Base-by-base conservation (phyloP, 2,113 vertebrate species). In the Lamprotornis superbus region DNA sequence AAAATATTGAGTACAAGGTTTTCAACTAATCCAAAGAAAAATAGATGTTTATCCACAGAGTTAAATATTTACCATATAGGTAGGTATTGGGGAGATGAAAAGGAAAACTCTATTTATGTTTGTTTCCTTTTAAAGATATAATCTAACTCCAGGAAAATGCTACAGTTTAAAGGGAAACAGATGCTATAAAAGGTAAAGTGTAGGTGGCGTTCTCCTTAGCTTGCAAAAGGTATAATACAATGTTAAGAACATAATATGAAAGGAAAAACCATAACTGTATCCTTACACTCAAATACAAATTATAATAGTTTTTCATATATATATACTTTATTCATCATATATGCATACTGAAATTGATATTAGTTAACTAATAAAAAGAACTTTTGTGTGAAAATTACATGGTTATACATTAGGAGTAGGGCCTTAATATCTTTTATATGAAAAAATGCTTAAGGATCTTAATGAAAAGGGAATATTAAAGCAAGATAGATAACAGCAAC, bases 271-370 rank as follows among this genome's bases (percentile, higher is more conserved):
- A 14, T 49, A 46, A 18, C 9, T 25, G 1, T 25, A 59, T 40
- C 10, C 5, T 60, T 73, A 55, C 9, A 37, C 9, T 39, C 9
- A 63, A 71, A 60, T 47, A 53, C 11, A 35, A 57, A 17, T 22
- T n/a, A 28, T 12, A 53, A 6, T 33, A 0, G 7, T 33, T 46
- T 73, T 68, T 9, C 24, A n/a, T n/a, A n/a, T n/a, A n/a, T n/a
- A n/a, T n/a, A n/a, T n/a, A n/a, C n/a, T n/a, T n/a, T n/a, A n/a
- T n/a, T n/a, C n/a, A n/a, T 70, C 46, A 70, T 69, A 37, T 22
- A 35, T 28, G 12, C 14, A 49, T 50, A 37, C 7, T 42, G 33
- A 75, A 93, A 75, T 60, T 5, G 50, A 49, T 35, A 31, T 27
- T 42, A 42, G 40, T 13, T 42, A 42, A 14, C 40, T 42, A 15